phyloP scores from a whole-genome alignment of 2,797 vertebrate genomes.

The Anisognathus igniventris region DNA sequence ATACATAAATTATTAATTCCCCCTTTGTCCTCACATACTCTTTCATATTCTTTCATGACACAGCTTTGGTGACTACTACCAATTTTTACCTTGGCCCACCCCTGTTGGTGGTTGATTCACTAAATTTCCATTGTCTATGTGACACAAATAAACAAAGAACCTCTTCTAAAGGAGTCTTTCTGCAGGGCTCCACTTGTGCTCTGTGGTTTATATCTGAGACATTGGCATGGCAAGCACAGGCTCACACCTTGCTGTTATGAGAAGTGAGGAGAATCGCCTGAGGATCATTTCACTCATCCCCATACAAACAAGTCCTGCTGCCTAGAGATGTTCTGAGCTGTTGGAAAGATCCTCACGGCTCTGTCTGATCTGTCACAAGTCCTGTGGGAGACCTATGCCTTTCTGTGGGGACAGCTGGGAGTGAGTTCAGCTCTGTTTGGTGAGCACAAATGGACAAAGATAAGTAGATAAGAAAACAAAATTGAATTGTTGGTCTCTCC shows the following conservation, averaged over 20 bases:
- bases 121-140: neutral
- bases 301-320: neutral
- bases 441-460: neutral
- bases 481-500: rapidly evolving
- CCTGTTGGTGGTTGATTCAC: neutral
- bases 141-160: neutral
- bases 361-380: neutral
- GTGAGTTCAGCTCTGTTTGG: neutral
- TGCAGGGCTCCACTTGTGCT: neutral
- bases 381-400: neutral
- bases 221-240: neutral
- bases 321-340: neutral
- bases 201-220: neutral
- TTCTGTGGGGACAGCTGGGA: neutral
- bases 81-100: neutral
- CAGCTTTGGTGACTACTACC: neutral
- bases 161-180: neutral
- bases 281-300: neutral
- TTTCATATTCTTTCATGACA: neutral
- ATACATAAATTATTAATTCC: neutral
- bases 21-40: neutral
- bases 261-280: neutral
- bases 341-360: neutral
- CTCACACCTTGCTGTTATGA: neutral
- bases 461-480: neutral